Evolutionary conservation across 2,797 vertebrate genomes (phyloP).

Genomic region (Hylomyscus alleni): DNA sequence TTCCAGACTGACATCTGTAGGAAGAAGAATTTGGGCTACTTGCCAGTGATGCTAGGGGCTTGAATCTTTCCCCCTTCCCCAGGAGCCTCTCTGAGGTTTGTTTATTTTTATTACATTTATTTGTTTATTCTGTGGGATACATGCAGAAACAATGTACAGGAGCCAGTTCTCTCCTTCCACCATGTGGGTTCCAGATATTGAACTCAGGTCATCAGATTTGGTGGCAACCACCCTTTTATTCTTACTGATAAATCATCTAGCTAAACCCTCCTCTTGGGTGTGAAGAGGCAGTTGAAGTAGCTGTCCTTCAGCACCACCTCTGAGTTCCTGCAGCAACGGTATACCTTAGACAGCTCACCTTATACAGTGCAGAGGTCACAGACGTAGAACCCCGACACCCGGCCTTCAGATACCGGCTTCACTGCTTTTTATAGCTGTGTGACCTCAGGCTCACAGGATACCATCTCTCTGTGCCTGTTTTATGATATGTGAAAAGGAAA

Average conservation of each 20-base stretch:
- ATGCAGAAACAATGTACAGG: not conserved
- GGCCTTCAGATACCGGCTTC: slow-evolving; percentile 13
- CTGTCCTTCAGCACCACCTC: not conserved
- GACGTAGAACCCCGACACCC: not conserved
- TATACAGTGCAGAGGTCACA: not conserved
- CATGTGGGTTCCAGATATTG: not conserved
- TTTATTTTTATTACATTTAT: not conserved
- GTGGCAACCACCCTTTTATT: not conserved
- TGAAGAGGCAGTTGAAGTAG: not conserved
- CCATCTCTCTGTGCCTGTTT: slow-evolving; percentile 39
- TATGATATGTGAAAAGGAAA: slow-evolving; percentile 41
- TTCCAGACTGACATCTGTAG: not conserved
- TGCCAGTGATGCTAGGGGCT: not conserved
- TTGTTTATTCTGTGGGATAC: not conserved
- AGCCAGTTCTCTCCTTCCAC: not conserved
- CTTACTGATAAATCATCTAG: not conserved
- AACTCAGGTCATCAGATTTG: not conserved
- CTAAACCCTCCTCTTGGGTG: not conserved
- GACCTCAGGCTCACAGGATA: slow-evolving; percentile 6
- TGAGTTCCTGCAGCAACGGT: not conserved
- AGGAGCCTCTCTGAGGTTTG: not conserved
- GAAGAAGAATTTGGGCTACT: not conserved
- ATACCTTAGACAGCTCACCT: not conserved
- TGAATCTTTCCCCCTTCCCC: not conserved
- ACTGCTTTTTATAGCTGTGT: not conserved